Evolutionary conservation across 2,888 invertebrate genomes (phyloP), one percentile per base, ranked within the genome.

Genomic region (Cataglyphis altisquamis): DNA sequence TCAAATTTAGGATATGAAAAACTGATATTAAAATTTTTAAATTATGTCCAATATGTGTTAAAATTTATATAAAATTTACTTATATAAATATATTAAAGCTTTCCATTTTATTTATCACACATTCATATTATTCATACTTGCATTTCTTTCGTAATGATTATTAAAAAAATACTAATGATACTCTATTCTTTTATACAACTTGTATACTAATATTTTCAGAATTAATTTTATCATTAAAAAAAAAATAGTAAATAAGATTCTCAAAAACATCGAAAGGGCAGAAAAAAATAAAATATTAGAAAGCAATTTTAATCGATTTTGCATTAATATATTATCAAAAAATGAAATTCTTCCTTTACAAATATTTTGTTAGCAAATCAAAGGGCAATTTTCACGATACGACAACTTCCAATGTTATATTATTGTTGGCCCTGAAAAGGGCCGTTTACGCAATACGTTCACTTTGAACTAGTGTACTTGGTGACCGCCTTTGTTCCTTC

Each of bases 401-500:
- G 39, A 63, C 67, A 64, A 39, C 32, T 48, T 57, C 4, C 62
- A 75, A 52, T n/a, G 39, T 72, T 52, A 15, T 48, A 55, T 32
- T 15, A 57, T 89, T 84, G 60, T 45, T 89, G 86, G 90, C 85
- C 89, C 89, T 90, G 39, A 90, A 88, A 90, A 87, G 90, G 90
- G 86, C 86, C 87, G 83, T 25, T 86, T 45, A 8, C 0, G 21
- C 87, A 62, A 25, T 25, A 29, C n/a, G 29, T 84, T 92, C 83
- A 92, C 84, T 92, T 92, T 0, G 88, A 88, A 52, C 83, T 85
- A 1, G 96, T 96, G 93, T 96, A 96, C 89, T 96, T 96, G 94
- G 93, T 96, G 89, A 93, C 96, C 84, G 97, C 97, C 91, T 97
- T 97, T 15, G 96, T 96, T 0, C 96, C 97, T 94, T 97, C 97